Percentiles rank a stretch among this genome's conserved stretches.
These are phyloP conservation scores for Archocentrus centrarchus DNA, from an alignment of 2,113 vertebrate genomes.

Conservation along the genomic window DNA sequence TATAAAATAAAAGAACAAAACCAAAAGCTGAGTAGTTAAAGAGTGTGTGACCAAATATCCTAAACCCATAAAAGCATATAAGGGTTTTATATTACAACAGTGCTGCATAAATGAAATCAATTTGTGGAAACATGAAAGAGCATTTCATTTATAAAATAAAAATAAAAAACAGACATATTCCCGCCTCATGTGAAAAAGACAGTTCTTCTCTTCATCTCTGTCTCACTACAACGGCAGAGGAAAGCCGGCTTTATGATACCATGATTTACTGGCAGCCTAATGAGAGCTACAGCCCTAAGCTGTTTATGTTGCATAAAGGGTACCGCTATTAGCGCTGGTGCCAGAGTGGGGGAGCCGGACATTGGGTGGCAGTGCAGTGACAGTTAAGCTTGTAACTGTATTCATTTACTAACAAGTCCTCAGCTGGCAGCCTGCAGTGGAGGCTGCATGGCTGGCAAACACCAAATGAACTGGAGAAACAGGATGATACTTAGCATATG, in stretches of 20 bases:
- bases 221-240: not conserved
- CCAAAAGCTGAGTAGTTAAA: not conserved
- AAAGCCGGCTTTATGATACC: conserved; percentile 52
- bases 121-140: conserved; percentile 16
- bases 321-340: conserved; percentile 37
- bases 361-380: conserved; percentile 16
- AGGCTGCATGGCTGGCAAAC: not conserved
- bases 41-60: not conserved
- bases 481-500: conserved; percentile 13
- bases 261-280: conserved; percentile 49
- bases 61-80: not conserved
- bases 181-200: not conserved
- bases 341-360: conserved; percentile 27
- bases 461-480: not conserved
- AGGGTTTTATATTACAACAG: conserved; percentile 7
- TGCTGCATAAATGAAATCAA: conserved; percentile 37
- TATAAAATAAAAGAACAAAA: not conserved
- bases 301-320: conserved; percentile 53
- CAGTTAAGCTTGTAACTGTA: conserved; percentile 18
- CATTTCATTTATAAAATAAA: conserved; percentile 19
- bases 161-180: conserved; percentile 22
- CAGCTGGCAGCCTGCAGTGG: not conserved
- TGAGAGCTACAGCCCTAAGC: conserved; percentile 53
- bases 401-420: conserved; percentile 20
- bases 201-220: not conserved